Evolutionary conservation across 2,113 vertebrate species (phyloP).

Genomic region (Bambusicola thoracicus): DNA sequence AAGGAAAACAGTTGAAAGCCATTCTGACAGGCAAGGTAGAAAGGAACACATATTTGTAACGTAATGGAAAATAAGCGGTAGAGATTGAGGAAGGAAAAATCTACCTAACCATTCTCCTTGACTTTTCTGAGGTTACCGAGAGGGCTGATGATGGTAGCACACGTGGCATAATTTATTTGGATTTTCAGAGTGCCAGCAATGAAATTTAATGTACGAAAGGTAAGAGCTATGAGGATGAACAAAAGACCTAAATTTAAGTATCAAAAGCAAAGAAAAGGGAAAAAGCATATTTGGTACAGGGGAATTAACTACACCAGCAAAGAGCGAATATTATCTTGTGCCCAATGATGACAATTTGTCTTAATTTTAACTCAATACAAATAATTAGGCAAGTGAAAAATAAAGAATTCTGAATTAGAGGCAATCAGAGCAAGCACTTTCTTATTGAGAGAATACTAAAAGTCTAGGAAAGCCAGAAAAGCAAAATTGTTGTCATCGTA

Average conservation of each 20-base stretch:
- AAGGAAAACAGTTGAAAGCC: constrained; percentile 39
- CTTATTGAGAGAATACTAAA: not conserved
- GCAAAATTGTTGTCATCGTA: not conserved
- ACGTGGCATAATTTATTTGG: constrained; percentile 32
- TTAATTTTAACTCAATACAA: not conserved
- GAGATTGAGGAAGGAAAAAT: not conserved
- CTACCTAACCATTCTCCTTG: constrained; percentile 18
- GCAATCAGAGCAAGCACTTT: not conserved
- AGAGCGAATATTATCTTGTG: not conserved
- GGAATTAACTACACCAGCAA: not conserved
- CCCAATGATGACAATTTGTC: not conserved
- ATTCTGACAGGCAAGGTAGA: constrained; percentile 23
- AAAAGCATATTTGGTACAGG: not conserved
- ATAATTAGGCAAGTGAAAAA: constrained; percentile 5
- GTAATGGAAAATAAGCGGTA: constrained; percentile 22
- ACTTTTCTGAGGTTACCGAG: constrained; percentile 37
- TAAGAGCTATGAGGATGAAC: not conserved
- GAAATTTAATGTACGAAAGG: constrained; percentile 21
- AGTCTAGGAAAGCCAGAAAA: not conserved
- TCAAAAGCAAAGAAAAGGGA: not conserved
- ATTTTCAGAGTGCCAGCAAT: not conserved
- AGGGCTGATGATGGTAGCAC: not conserved
- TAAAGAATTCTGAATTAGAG: constrained; percentile 22
- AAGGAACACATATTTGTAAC: not conserved
- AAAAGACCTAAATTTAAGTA: not conserved